A percentile compares a stretch with the other conserved stretches of the same genome.
phyloP scores from a whole-genome alignment of 2,113 vertebrate genomes.

The Scatophagus argus region DNA sequence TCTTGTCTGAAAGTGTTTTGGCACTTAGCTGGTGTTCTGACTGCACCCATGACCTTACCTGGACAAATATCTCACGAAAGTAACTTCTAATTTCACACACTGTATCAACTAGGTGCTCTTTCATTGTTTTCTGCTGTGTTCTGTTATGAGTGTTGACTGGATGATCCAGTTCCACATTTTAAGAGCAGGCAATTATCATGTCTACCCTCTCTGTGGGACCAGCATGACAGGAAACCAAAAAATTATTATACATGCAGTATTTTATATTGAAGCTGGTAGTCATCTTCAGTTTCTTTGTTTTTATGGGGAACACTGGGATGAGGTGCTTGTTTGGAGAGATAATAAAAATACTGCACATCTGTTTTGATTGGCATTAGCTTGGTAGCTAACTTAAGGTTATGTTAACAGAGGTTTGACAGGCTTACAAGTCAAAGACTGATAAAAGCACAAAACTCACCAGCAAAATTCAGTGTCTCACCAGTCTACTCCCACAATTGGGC shows the following conservation, averaged over 20 bases:
- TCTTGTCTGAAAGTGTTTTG: slow-evolving; percentile 12
- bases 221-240: neutral
- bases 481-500: too few relatives aligned
- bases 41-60: neutral
- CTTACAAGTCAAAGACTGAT: too few relatives aligned
- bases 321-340: too few relatives aligned
- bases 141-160: neutral
- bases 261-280: neutral
- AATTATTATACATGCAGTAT: neutral
- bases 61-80: neutral
- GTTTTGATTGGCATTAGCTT: too few relatives aligned
- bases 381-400: too few relatives aligned
- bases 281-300: neutral
- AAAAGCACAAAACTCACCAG: too few relatives aligned
- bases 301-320: too few relatives aligned
- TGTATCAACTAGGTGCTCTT: neutral
- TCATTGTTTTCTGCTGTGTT: neutral
- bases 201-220: slow-evolving; percentile 29
- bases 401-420: too few relatives aligned
- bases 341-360: too few relatives aligned
- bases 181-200: neutral
- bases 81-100: neutral
- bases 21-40: neutral
- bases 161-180: slow-evolving; percentile 4
- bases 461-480: too few relatives aligned